A percentile compares a stretch with the other conserved stretches of the same genome.
These are phyloP conservation scores for Agrypnus murinus DNA, from an alignment of 2,888 invertebrate species.

Conservation along the genomic window DNA sequence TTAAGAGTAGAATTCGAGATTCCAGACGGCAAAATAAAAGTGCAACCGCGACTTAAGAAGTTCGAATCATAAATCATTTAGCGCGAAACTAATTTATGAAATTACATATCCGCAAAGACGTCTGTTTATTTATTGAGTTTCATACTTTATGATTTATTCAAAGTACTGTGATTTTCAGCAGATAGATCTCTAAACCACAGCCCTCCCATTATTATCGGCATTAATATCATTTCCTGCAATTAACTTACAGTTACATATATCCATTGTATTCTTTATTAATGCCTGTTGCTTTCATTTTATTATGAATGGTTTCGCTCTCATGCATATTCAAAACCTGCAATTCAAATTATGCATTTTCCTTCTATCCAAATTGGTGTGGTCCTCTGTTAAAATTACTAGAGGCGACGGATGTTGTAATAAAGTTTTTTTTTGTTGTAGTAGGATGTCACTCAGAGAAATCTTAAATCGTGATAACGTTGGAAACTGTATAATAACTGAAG, in stretches of 20 bases:
- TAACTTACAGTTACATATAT: conserved; percentile 43
- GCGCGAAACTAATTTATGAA: conserved; percentile 34
- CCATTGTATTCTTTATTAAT: conserved; percentile 40
- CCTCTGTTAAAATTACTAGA: not conserved
- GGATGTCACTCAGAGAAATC: no score
- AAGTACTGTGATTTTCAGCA: conserved; percentile 12
- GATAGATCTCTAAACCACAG: conserved; percentile 34
- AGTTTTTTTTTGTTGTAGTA: no score
- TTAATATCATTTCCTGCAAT: conserved; percentile 42
- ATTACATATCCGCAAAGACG: conserved; percentile 34
- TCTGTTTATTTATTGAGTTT: conserved; percentile 29
- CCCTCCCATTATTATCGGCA: conserved; percentile 28
- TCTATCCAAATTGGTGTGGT: conserved; percentile 7
- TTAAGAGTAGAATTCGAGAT: not conserved
- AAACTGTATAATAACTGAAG: no score
- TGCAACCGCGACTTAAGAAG: conserved; percentile 23
- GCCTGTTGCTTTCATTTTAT: conserved; percentile 36
- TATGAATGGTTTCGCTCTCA: conserved; percentile 25
- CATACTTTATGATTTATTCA: conserved; percentile 32
- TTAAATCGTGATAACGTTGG: no score
- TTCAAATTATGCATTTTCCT: conserved; percentile 23
- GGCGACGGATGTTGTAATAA: not conserved
- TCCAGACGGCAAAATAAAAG: conserved; percentile 6
- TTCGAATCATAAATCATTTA: conserved; percentile 33
- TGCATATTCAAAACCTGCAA: conserved; percentile 39